Evolutionary conservation across 2,888 invertebrate species (phyloP), one percentile per base, ranked within the genome.

Genomic region (Blera fallax): DNA sequence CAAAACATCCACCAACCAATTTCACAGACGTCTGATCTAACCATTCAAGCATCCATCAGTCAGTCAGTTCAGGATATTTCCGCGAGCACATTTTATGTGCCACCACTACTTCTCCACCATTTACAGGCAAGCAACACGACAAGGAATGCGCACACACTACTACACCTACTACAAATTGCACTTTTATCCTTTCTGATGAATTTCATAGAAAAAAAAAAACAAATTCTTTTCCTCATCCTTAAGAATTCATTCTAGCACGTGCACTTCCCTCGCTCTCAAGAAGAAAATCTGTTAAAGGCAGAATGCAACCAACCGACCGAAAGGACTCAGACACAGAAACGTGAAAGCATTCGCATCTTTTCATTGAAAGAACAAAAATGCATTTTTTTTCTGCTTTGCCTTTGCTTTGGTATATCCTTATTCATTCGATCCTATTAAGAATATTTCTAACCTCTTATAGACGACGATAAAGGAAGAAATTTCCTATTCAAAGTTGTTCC

Each of bases 291-390:
- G 70, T 82, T 70, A 48, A 82, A 60, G 65, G 56, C 65, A 82
- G 70, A 82, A 72, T 77, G 65, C 77, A 70, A 65, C 70, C 70
- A 72, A 43, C 77, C 82, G 40, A 77, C 77, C 82, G 70, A 82
- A 69, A 82, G 54, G 82, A 70, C 56, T 78, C 72, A 78, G 78
- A 73, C 78, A 54, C 52, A 78, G 21, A 48, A 73, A 78, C 83
- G 78, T 83, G 83, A 83, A 79, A 83, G 54, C 78, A 83, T 78
- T 78, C 62, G 43, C 32, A 65, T 78, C 52, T 34, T 60, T 56
- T 52, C 40, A 69, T 34, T 40, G 48, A 24, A 37, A 10, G 16
- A 64, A 62, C 50, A 27, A 16, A 54, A 45, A 48, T 67, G 64
- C 62, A 81, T 76, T 11, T 1, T 37, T n/a, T 11, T n/a, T 37